Evolutionary conservation across 2,797 vertebrate genomes (phyloP).

Genomic region (Oreochromis grahami): DNA sequence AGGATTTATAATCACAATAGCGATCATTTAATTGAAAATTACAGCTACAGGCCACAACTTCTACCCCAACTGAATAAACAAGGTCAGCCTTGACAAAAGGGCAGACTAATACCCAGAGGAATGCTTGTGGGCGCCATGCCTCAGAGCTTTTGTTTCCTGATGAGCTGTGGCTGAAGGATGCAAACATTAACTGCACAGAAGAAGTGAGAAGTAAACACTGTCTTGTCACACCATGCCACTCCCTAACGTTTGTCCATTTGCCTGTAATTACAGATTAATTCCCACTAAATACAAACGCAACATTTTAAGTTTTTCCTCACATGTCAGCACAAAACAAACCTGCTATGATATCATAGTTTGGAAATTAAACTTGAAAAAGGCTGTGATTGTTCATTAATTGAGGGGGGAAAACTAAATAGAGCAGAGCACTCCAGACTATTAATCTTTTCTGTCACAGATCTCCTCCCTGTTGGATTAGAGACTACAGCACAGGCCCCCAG

Average conservation of each 20-base stretch:
- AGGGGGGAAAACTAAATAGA: not conserved
- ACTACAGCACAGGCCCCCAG: not conserved
- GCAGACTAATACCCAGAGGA: constrained; percentile 53
- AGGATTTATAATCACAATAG: not conserved
- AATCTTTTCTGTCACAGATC: not conserved
- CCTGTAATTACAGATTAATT: constrained; percentile 12
- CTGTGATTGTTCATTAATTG: not conserved
- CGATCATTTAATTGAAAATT: not conserved
- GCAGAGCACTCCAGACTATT: not conserved
- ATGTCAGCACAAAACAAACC: not conserved
- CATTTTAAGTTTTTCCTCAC: not conserved
- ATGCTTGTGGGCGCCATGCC: constrained; percentile 9
- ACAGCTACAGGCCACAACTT: not conserved
- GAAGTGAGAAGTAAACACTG: not conserved
- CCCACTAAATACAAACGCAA: not conserved
- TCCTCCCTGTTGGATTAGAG: constrained; percentile 43
- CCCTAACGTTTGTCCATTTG: not conserved
- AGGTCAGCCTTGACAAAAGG: constrained; percentile 19
- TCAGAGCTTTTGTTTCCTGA: not conserved
- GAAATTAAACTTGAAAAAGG: not conserved
- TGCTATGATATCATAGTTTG: not conserved
- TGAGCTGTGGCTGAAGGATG: not conserved
- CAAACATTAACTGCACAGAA: not conserved
- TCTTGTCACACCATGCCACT: not conserved
- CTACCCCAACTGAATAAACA: not conserved